Conservation (phyloP, 2,888 invertebrate species). For the Frankliniella fusca region DNA sequence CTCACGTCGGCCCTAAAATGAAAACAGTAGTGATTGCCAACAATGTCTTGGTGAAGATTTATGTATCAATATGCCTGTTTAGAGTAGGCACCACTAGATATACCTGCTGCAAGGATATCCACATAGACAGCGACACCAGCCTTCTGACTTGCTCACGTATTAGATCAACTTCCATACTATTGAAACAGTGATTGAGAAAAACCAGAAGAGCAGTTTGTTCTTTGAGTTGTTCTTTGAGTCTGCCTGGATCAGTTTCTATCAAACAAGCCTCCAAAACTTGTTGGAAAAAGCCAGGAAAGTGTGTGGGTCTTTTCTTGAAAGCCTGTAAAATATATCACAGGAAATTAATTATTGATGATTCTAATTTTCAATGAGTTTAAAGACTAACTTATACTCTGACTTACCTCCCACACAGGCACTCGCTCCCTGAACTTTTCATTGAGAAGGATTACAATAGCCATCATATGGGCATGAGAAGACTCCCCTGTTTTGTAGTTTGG, state of each 20-base stretch:
- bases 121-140: slow-evolving; percentile 88
- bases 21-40: slow-evolving; percentile 28
- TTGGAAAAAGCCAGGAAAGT: slow-evolving; percentile 77
- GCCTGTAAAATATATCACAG: slow-evolving; percentile 51
- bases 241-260: slow-evolving; percentile 49
- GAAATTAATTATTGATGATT: slow-evolving; percentile 29
- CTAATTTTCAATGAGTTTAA: slow-evolving; percentile 23
- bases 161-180: slow-evolving; percentile 92
- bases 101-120: slow-evolving; percentile 81
- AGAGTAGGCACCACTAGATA: slow-evolving; percentile 39
- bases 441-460: slow-evolving; percentile 97
- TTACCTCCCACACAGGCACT: slow-evolving; percentile 90
- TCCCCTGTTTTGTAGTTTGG: slow-evolving; percentile 78
- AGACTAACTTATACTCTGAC: slow-evolving; percentile 36
- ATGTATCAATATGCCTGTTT: neutral
- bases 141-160: slow-evolving; percentile 77
- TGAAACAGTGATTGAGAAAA: slow-evolving; percentile 94
- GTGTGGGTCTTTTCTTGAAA: slow-evolving; percentile 70
- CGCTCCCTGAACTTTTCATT: slow-evolving; percentile 98
- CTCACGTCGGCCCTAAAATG: slow-evolving; percentile 65
- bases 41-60: slow-evolving; percentile 1
- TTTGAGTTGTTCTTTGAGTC: slow-evolving; percentile 36
- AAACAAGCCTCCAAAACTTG: slow-evolving; percentile 74
- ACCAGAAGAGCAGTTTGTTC: slow-evolving; percentile 86
- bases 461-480: slow-evolving; percentile 79